Percentiles rank a stretch among this genome's conserved stretches.
These are phyloP conservation scores for Tenualosa ilisha DNA, from an alignment of 2,797 vertebrate species.

Conservation along the genomic window DNA sequence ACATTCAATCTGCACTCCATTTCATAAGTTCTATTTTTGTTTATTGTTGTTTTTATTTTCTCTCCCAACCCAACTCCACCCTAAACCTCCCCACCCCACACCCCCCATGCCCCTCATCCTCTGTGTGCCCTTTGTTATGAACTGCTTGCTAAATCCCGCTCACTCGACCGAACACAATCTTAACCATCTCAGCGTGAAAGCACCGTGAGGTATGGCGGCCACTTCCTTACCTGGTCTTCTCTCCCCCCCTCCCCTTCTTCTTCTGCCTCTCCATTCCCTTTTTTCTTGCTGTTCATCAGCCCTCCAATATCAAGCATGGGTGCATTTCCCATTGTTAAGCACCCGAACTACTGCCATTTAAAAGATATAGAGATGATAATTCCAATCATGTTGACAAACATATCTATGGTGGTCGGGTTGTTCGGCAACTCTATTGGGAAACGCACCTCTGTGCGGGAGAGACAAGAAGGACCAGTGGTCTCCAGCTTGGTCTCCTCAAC, in stretches of 20 bases:
- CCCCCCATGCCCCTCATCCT: conserved; percentile 36
- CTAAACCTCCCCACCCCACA: conserved; percentile 36
- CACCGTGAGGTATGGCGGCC: conserved; percentile 81
- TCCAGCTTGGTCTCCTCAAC: neutral
- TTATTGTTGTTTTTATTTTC: conserved; percentile 56
- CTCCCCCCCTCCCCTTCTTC: neutral
- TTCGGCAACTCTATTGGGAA: neutral
- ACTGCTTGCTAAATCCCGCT: conserved; percentile 58
- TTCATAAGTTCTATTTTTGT: conserved; percentile 59
- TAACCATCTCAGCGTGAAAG: conserved; percentile 82
- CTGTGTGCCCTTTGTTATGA: conserved; percentile 59
- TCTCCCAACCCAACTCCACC: conserved; percentile 50
- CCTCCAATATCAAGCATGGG: neutral
- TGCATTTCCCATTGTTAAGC: neutral
- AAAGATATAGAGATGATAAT: neutral
- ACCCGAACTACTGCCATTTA: neutral
- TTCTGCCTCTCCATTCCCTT: neutral
- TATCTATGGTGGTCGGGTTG: neutral
- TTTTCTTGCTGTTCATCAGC: neutral
- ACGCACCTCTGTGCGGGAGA: neutral
- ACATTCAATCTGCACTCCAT: conserved; percentile 52
- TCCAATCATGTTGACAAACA: neutral
- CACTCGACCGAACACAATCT: conserved; percentile 64
- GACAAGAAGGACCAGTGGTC: neutral
- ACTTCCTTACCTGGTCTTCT: neutral